Evolutionary conservation across 2,888 invertebrate species (phyloP).

Genomic region (Clostera curtula): DNA sequence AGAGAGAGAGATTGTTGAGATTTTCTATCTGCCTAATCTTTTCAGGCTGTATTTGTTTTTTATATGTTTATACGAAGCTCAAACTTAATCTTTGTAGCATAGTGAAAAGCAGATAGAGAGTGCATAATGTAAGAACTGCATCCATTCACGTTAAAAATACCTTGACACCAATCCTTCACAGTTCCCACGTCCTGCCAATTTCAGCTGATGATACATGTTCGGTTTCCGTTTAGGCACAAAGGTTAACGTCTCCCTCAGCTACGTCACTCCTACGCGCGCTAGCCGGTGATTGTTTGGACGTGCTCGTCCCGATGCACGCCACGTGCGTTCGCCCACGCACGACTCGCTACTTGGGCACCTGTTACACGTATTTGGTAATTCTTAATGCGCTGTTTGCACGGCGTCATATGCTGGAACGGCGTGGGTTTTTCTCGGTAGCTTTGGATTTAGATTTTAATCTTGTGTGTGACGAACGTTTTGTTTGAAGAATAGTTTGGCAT

Average conservation of each 20-base stretch:
- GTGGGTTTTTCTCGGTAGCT: conserved; percentile 45
- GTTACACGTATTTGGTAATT: conserved; percentile 24
- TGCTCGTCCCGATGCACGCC: conserved; percentile 45
- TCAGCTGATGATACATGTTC: conserved; percentile 23
- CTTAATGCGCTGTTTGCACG: conserved; percentile 8
- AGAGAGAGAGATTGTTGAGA: too few relatives aligned
- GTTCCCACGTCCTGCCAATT: conserved; percentile 7
- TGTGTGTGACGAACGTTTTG: conserved; percentile 23
- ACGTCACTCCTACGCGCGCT: conserved; percentile 52
- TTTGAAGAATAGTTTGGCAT: too few relatives aligned
- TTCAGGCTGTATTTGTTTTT: too few relatives aligned
- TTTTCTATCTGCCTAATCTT: too few relatives aligned
- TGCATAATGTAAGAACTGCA: too few relatives aligned
- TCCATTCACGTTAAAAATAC: conserved; percentile 9
- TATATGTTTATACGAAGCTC: too few relatives aligned
- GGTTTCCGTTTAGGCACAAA: conserved; percentile 27
- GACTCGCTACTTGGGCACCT: conserved; percentile 18
- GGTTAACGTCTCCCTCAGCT: conserved; percentile 39
- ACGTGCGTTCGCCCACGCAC: conserved; percentile 48
- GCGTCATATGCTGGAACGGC: conserved; percentile 26
- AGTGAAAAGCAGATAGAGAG: too few relatives aligned
- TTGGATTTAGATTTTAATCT: conserved; percentile 21
- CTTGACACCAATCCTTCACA: conserved; percentile 16
- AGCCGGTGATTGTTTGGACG: conserved; percentile 32
- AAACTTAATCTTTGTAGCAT: too few relatives aligned